Base-by-base conservation (phyloP, 2,113 vertebrate species). In the Phoenicopterus ruber region DNA sequence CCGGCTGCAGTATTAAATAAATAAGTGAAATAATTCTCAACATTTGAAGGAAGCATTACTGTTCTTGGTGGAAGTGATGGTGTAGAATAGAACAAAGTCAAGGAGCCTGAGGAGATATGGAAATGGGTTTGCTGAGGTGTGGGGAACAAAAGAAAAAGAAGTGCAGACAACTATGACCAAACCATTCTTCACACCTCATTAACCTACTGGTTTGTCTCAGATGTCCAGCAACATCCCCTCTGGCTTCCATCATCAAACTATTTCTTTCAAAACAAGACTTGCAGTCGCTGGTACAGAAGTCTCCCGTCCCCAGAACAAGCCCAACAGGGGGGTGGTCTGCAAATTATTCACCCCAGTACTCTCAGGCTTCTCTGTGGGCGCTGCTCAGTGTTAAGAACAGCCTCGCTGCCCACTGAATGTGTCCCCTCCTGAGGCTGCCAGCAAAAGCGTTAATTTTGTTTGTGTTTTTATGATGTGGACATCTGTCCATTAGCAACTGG, bases 401-500 rank as follows among this genome's bases (percentile, higher is more conserved):
- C 38, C 38, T 90, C 40, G 4, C 31, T 74, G 47, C n/a, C 52
- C 6, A 0, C 21, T 69, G 34, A 58, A 76, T 14, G 13, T 52
- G 25, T 36, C 21, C 57, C 58, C 66, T 42, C n/a, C 47, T 78
- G 55, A 94, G 34, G 19, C 69, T 94, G 44, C 72, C 91, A 95
- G 44, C 47, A 86, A 20, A 80, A 73, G 34, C 1, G 0, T 61
- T 78, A 42, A 40, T 84, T 86, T 81, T 80, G 42, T 32, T 72
- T 69, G 24, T 76, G 19, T 9, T 44, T 93, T 88, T 86, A 55
- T 52, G n/a, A 50, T 36, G 47, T 38, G 76, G 86, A 38, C 67
- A 86, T 93, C 80, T 95, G 83, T 76, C 91, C 73, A 49, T 91
- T 82, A 87, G 61, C 44, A 76, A 38, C 47, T 82, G 88, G 83